A percentile compares a stretch with the other conserved stretches of the same genome.
Conservation (phyloP, 1,140 invertebrate species). For the Nomia melanderi region DNA sequence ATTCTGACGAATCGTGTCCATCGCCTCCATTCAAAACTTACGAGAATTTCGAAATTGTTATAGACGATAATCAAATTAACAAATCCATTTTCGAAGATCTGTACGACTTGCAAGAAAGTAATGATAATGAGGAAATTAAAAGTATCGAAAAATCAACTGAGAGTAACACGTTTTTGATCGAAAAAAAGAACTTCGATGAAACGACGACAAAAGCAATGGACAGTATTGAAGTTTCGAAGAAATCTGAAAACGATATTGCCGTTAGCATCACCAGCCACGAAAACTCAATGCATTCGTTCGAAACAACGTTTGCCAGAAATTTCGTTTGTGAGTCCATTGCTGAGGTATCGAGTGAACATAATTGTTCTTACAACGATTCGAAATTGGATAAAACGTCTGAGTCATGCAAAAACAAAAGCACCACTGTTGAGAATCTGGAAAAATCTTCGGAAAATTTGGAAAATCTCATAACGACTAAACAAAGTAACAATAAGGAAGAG, state of each 20-base stretch:
- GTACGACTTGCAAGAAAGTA: constrained; percentile 43
- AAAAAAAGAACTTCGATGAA: background rate
- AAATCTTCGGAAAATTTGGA: background rate
- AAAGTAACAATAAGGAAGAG: background rate
- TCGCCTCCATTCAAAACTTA: constrained; percentile 35
- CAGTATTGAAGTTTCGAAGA: background rate
- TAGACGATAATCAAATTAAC: constrained; percentile 1
- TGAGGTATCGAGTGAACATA: constrained; percentile 41
- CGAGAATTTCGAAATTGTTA: constrained; percentile 20
- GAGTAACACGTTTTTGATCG: background rate
- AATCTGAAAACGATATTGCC: background rate
- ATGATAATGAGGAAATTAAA: constrained; percentile 50
- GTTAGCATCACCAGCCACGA: background rate
- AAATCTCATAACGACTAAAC: background rate
- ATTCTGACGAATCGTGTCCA: background rate
- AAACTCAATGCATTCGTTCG: background rate
- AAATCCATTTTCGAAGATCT: constrained; percentile 61
- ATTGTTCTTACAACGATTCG: background rate
- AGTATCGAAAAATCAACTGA: constrained; percentile 52
- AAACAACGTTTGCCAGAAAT: constrained; percentile 9
- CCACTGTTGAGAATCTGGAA: background rate
- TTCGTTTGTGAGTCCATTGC: constrained; percentile 53
- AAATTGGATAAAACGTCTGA: background rate
- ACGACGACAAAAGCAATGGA: background rate
- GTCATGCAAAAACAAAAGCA: background rate